These are phyloP conservation scores for Aplochiton taeniatus DNA, from an alignment of 2,797 vertebrate species.

Conservation along the genomic window DNA sequence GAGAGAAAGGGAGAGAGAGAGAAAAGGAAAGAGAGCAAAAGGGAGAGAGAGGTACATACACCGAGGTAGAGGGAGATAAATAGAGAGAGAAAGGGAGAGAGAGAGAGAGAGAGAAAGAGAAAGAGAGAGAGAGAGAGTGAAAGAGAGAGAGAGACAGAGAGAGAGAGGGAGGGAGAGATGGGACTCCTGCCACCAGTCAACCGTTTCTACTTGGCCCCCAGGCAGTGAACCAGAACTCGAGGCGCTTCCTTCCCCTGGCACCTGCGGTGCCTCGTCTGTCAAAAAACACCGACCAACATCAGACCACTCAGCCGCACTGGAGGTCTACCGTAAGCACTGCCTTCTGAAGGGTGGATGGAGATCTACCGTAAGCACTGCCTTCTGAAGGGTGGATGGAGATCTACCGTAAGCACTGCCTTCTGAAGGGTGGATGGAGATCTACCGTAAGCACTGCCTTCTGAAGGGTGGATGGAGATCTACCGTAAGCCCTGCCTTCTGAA, in stretches of 20 bases:
- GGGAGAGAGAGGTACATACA: conserved; percentile 40
- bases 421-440: no score
- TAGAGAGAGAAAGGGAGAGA: conserved; percentile 23
- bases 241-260: not conserved
- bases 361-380: no score
- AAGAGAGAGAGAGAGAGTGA: no score
- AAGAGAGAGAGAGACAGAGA: not conserved
- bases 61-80: not conserved
- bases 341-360: no score
- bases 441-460: no score
- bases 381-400: no score
- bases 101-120: not conserved
- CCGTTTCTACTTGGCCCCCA: not conserved
- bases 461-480: no score
- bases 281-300: no score
- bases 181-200: not conserved
- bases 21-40: conserved; percentile 11
- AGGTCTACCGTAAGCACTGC: no score
- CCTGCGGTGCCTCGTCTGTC: not conserved
- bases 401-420: no score
- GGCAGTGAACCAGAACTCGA: not conserved
- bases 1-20: not conserved
- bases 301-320: no score
- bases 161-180: conserved; percentile 38
- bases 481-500: no score